Base-by-base conservation (phyloP, 92 coral and sea anemone genomes). In the Plumapathes pennacea region DNA sequence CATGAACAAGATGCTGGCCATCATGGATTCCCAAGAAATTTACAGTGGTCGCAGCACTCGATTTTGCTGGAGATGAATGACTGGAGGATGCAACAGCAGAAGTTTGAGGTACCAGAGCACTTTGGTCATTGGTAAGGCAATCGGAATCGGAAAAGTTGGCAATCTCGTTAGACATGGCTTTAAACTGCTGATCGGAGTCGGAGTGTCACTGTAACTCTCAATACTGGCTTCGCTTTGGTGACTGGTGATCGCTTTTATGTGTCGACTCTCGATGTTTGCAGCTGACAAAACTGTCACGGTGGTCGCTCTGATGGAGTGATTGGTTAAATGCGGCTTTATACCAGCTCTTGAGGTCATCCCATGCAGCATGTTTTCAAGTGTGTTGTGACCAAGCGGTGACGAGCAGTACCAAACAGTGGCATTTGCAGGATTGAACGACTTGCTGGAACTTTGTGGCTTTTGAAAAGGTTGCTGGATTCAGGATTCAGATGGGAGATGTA, bases 151-250 rank as follows among this genome's bases (percentile, higher is more conserved):
- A 1, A 25, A 69, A 69, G 30, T 69, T 50, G 22, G 52, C 66
- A 23, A 77, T 33, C 49, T 12, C 25, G 52, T 58, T 40, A 0
- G 70, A 78, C 85, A 78, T 78, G 10, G 49, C 24, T 54, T 76
- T 78, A 51, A 79, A 71, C 43, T 80, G 81, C 46, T 41, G 26
- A 42, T 59, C n/a, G n/a, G 60, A 45, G 88, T 67, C 15, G 82
- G 44, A 4, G 45, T 67, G 43, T 67, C 48, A 25, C 76, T 15
- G 64, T 72, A 80, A 13, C 80, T 64, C 60, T 79, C 26, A 21
- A 64, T 79, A 5, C 75, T 71, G 10, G 74, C 50, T 54, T 63
- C 60, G 57, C 76, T 72, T 52, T 52, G 67, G 46, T 72, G 72
- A 20, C 81, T 72, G 10, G 81, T 65, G 18, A 66, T 47, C 15